Evolutionary conservation across 2,888 invertebrate genomes (phyloP), one percentile per base, ranked within the genome.

Genomic region (Yponomeuta sedellus): DNA sequence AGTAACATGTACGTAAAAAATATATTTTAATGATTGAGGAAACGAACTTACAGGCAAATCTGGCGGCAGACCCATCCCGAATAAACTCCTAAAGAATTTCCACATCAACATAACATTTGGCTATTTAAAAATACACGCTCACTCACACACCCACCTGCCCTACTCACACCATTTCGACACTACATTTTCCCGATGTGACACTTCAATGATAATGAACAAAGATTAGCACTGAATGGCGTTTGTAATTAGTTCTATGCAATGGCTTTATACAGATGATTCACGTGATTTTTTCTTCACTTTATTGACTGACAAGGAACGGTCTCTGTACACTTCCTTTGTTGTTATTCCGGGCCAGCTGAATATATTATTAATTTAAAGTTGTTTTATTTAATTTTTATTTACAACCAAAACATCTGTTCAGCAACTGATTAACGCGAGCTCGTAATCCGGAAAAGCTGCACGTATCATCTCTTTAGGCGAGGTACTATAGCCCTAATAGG

Each of bases 11-110:
- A 52, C 16, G 1, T 16, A 16, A 52, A 16, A 52, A 52, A 16
- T 6, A 52, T 16, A 52, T 52, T 16, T 52, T 16, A 52, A 16
- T 16, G 10, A 61, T 12, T n/a, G 10, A 61, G 28, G 61, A 61
- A 52, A 44, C 34, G 11, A 20, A 86, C 90, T 91, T 77, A 91
- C 90, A 85, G 88, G 84, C 68, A 86, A 77, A 77, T 89, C 86
- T 69, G 90, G 90, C 77, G 90, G 90, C 77, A 89, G 81, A 67
- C 90, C 90, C 90, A 91, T 90, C 71, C 82, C 80, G 70, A 88
- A 72, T 73, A 82, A 79, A 74, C 77, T 79, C 73, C 77, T 85
- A 75, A 90, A 72, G 73, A 79, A 84, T 70, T 77, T 80, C 85
- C 81, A 87, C 79, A 86, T 80, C 78, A 87, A 87, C 90, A 91